Evolutionary conservation across 2,113 vertebrate genomes (phyloP).

Genomic region (Excalfactoria chinensis): DNA sequence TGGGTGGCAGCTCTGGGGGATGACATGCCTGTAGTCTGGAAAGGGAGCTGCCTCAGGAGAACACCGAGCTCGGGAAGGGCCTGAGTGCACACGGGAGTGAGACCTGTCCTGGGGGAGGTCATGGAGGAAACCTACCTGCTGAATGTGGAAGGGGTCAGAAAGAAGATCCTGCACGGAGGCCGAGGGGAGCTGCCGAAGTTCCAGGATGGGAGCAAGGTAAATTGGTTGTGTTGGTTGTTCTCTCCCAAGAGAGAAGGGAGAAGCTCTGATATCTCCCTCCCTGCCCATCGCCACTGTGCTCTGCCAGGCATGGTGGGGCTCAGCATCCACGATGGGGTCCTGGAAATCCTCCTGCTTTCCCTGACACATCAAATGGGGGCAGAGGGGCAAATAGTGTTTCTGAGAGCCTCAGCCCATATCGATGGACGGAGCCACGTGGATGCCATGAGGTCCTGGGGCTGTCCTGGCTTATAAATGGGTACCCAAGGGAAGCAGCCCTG

Average conservation of each 20-base stretch:
- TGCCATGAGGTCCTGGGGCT: neutral
- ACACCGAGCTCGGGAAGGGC: rapidly evolving
- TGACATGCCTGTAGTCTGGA: neutral
- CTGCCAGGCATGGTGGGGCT: neutral
- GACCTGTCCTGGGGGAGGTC: neutral
- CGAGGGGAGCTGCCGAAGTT: constrained; percentile 81
- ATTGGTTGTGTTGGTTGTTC: neutral
- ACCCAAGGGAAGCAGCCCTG: neutral
- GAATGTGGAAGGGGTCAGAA: constrained; percentile 83
- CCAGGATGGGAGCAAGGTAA: constrained; percentile 87
- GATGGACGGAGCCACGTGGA: no score
- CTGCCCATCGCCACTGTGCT: neutral
- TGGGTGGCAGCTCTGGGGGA: neutral
- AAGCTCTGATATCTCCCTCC: rapidly evolving
- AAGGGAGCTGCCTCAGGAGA: neutral
- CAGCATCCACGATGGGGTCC: rapidly evolving
- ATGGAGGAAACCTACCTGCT: constrained; percentile 87
- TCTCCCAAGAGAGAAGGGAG: neutral
- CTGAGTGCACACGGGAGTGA: rapidly evolving
- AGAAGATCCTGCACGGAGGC: constrained; percentile 88
- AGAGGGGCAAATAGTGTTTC: neutral
- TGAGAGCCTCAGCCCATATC: rapidly evolving
- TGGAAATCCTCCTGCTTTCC: neutral
- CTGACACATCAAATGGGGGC: rapidly evolving
- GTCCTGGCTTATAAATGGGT: neutral